Evolutionary conservation across 2,888 invertebrate genomes (phyloP), one percentile per base, ranked within the genome.

Genomic region (Meteorus colon): DNA sequence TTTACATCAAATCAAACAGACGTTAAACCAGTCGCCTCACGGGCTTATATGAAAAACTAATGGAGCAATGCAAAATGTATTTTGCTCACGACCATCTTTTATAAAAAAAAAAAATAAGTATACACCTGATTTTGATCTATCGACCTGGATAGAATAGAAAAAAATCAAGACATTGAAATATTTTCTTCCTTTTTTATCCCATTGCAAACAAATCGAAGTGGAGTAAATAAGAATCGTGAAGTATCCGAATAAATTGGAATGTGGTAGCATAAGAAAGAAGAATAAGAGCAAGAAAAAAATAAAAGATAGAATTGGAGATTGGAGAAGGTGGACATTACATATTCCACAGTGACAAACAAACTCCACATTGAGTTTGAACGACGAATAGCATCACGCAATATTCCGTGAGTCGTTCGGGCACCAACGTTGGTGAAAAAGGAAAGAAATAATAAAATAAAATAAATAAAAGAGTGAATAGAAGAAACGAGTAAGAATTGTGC

Each of bases 1-100:
- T 41, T 55, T 6, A 41, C 41, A 55, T 55, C 19, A 55, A 55
- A 8, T 55, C 55, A 19, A 55, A 8, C 10, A 41, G 63, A 68
- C 55, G n/a, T 76, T 41, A 73, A 74, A 60, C 45, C 34, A 59
- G 55, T 70, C 59, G 59, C 55, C 55, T 66, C 60, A 62, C 19
- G 55, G 10, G 19, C 41, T 41, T 19, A 55, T 55, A 55, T 55
- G 55, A n/a, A 24, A 55, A 19, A 55, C 19, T 55, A 55, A 19
- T 55, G 19, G 19, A 19, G 19, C 19, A 55, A 24, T 55, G 8
- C 19, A 19, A 55, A 55, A 55, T 55, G 10, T 55, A 55, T 55
- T 55, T 55, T 2, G 19, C n/a, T 55, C 19, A 24, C 19, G 5
- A 55, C 10, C n/a, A 55, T 55, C n/a, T 48, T 5, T 48, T 48